These are phyloP conservation scores for Agonopterix subpropinquella DNA, from an alignment of 2,888 invertebrate genomes.

Conservation along the genomic window DNA sequence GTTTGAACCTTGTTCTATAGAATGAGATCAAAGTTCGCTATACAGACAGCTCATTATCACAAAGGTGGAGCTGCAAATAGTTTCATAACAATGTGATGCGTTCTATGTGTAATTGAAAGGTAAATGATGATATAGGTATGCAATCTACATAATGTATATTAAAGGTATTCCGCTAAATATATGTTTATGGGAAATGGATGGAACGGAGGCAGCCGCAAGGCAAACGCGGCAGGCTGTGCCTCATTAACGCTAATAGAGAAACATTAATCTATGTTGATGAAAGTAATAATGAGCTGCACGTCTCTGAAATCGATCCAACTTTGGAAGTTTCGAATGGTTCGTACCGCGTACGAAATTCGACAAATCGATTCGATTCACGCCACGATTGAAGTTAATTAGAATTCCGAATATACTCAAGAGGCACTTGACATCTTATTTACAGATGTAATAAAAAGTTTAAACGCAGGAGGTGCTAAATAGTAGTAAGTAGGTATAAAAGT, in stretches of 20 bases:
- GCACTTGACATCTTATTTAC: too few species aligned
- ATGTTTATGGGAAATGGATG: slow-evolving; percentile 21
- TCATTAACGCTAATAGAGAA: slow-evolving; percentile 57
- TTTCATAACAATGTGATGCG: slow-evolving; percentile 16
- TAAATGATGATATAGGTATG: not conserved
- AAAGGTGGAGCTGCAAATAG: slow-evolving; percentile 9
- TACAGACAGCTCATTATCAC: too few species aligned
- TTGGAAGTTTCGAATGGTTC: too few species aligned
- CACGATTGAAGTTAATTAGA: not conserved
- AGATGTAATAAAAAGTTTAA: too few species aligned
- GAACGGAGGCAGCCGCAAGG: slow-evolving; percentile 32
- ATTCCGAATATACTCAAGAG: too few species aligned
- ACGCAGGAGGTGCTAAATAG: too few species aligned
- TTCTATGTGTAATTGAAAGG: slow-evolving; percentile 1
- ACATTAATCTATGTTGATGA: slow-evolving; percentile 59
- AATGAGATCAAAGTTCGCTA: too few species aligned
- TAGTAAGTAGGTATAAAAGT: too few species aligned
- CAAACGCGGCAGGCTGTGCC: slow-evolving; percentile 49
- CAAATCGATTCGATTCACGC: slow-evolving; percentile 3
- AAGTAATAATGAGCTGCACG: slow-evolving; percentile 46
- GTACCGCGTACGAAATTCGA: not conserved
- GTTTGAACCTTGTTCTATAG: too few species aligned
- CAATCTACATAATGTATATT: not conserved
- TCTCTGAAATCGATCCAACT: slow-evolving; percentile 26
- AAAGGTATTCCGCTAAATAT: not conserved